Conservation (phyloP, 2,888 invertebrate species). For the Pinctada fucata region DNA sequence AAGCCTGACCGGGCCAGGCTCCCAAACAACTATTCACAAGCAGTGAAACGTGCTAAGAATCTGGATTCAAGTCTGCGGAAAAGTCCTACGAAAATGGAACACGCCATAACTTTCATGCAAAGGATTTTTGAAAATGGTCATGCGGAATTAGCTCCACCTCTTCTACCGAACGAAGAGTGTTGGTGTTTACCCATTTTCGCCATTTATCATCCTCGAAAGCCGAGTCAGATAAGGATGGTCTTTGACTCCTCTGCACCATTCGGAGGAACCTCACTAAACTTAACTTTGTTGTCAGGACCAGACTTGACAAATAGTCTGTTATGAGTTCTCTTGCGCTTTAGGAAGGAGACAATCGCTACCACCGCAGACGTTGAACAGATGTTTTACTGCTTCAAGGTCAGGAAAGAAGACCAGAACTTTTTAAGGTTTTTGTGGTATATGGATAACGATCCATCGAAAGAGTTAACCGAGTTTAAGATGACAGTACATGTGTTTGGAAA, state of each 20-base stretch:
- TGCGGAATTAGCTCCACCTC: constrained; percentile 39
- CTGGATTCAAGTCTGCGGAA: constrained; percentile 27
- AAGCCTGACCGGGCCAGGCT: constrained; percentile 4
- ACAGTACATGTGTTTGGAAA: no score
- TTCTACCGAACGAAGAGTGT: constrained; percentile 35
- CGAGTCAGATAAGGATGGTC: constrained; percentile 44
- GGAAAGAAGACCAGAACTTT: constrained; percentile 38
- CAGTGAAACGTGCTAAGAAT: constrained; percentile 25
- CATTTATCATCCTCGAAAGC: constrained; percentile 40
- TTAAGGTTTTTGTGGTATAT: constrained; percentile 49
- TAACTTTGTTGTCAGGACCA: constrained; percentile 40
- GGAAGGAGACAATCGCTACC: constrained; percentile 38
- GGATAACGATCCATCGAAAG: constrained; percentile 38
- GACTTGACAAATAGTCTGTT: constrained; percentile 44
- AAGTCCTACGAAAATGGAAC: constrained; percentile 28
- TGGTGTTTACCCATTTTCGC: constrained; percentile 53
- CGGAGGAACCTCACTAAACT: constrained; percentile 44
- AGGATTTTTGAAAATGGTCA: constrained; percentile 35
- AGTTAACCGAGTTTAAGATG: no score
- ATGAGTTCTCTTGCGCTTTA: constrained; percentile 43
- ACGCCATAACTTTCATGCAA: constrained; percentile 41
- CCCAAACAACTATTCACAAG: constrained; percentile 35
- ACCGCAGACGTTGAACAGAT: no score
- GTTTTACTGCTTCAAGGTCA: constrained; percentile 44
- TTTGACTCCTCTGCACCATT: constrained; percentile 47